phyloP scores from a whole-genome alignment of 1,140 invertebrate genomes.

The Phymastichus coffea region DNA sequence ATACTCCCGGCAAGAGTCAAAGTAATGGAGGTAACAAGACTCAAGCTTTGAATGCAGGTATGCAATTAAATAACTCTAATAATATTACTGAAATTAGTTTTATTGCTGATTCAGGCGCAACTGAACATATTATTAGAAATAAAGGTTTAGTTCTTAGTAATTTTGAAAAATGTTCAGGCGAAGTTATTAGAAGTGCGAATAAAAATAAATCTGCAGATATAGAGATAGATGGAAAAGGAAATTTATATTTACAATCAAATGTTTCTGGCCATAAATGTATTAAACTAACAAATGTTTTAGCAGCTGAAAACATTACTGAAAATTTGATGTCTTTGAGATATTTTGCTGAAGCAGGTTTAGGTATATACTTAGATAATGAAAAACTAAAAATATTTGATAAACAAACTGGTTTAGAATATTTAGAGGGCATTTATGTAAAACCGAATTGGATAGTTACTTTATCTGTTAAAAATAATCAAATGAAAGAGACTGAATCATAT shows the following conservation, averaged over 20 bases:
- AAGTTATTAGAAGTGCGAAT: conserved; percentile 30
- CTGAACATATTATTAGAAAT: conserved; percentile 28
- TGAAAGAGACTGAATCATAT: no score
- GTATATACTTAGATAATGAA: conserved; percentile 10
- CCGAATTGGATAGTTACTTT: conserved; percentile 25
- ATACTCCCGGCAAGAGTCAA: no score
- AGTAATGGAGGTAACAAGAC: no score
- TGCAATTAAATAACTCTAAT: no score
- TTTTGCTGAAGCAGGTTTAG: conserved; percentile 23
- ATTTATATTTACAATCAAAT: conserved; percentile 12
- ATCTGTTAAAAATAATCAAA: conserved; percentile 4
- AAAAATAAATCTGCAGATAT: conserved; percentile 26
- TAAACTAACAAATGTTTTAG: conserved; percentile 13
- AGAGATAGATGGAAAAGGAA: conserved; percentile 17
- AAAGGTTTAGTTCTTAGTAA: conserved; percentile 20
- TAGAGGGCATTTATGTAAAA: not conserved
- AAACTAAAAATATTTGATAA: conserved; percentile 6
- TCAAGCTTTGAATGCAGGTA: no score
- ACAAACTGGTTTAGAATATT: not conserved
- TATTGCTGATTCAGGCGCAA: conserved; percentile 28
- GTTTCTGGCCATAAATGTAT: not conserved
- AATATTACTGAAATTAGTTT: conserved; percentile 2
- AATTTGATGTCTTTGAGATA: conserved; percentile 26
- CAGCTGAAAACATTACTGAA: conserved; percentile 16
- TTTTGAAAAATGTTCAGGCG: conserved; percentile 15